These are phyloP conservation scores for Sericinus montela DNA, from an alignment of 2,888 invertebrate species.

Conservation along the genomic window DNA sequence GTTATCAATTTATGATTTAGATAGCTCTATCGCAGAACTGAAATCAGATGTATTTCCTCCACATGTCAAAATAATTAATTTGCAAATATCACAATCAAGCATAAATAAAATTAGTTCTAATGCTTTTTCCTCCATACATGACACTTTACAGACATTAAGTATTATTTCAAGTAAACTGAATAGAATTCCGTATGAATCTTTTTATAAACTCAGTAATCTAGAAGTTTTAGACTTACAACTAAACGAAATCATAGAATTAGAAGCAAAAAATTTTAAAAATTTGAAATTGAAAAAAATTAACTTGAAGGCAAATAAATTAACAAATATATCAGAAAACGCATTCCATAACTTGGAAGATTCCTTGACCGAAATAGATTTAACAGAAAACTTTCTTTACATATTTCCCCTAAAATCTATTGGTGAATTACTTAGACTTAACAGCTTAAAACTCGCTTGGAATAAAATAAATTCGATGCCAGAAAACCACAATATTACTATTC, in stretches of 20 bases:
- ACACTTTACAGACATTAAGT: conserved; percentile 86
- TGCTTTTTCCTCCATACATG: conserved; percentile 83
- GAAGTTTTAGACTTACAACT: conserved; percentile 90
- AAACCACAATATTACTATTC: conserved; percentile 84
- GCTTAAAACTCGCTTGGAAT: conserved; percentile 89
- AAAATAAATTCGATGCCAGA: conserved; percentile 88
- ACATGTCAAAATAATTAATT: conserved; percentile 83
- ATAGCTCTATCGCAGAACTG: conserved; percentile 87
- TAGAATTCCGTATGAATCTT: conserved; percentile 88
- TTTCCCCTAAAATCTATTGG: conserved; percentile 90
- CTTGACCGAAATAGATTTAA: conserved; percentile 89
- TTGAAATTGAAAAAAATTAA: conserved; percentile 89
- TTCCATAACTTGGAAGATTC: conserved; percentile 87
- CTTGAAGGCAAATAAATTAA: conserved; percentile 90
- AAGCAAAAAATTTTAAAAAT: conserved; percentile 91
- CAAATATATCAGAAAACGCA: conserved; percentile 89
- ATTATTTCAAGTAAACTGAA: conserved; percentile 86
- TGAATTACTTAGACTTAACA: conserved; percentile 84
- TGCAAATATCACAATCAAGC: conserved; percentile 88
- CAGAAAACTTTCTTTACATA: conserved; percentile 90
- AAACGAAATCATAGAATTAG: conserved; percentile 90
- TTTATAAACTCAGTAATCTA: conserved; percentile 84
- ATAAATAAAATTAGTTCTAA: conserved; percentile 84
- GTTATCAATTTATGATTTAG: conserved; percentile 92
- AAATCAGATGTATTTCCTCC: conserved; percentile 87